Evolutionary conservation across 2,797 vertebrate genomes (phyloP).

Genomic region (Tauraco hartlaubi): DNA sequence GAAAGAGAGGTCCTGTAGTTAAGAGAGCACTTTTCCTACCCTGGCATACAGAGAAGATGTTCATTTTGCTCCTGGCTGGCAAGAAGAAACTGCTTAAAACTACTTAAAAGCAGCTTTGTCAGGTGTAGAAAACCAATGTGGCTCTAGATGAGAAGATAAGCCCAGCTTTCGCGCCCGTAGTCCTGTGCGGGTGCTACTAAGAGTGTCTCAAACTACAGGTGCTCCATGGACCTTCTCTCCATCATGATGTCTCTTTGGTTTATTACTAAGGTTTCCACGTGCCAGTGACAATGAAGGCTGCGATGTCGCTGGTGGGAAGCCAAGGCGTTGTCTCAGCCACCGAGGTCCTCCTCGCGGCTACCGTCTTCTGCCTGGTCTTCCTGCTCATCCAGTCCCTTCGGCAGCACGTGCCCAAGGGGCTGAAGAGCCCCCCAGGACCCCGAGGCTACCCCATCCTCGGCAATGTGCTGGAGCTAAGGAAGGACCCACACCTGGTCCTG

Average conservation of each 20-base stretch:
- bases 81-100: not conserved
- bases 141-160: not conserved
- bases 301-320: not conserved
- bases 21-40: not conserved
- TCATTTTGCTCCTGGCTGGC: not conserved
- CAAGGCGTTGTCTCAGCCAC: slow-evolving; percentile 75
- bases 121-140: accelerated
- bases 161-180: not conserved
- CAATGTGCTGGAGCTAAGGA: slow-evolving; percentile 84
- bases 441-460: slow-evolving; percentile 88
- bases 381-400: slow-evolving; percentile 75
- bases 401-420: slow-evolving; percentile 81
- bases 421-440: slow-evolving; percentile 87
- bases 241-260: not conserved
- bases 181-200: accelerated
- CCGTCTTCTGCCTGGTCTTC: slow-evolving; percentile 79
- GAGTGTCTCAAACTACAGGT: not conserved
- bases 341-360: slow-evolving; percentile 81
- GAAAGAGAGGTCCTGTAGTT: not conserved
- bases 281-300: not conserved
- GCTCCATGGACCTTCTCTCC: not conserved
- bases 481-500: slow-evolving; percentile 85
- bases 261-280: not conserved
- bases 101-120: not conserved
- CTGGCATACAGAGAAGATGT: accelerated